Evolutionary conservation across 2,113 vertebrate species (phyloP).

Genomic region (Leucoraja erinaceus): DNA sequence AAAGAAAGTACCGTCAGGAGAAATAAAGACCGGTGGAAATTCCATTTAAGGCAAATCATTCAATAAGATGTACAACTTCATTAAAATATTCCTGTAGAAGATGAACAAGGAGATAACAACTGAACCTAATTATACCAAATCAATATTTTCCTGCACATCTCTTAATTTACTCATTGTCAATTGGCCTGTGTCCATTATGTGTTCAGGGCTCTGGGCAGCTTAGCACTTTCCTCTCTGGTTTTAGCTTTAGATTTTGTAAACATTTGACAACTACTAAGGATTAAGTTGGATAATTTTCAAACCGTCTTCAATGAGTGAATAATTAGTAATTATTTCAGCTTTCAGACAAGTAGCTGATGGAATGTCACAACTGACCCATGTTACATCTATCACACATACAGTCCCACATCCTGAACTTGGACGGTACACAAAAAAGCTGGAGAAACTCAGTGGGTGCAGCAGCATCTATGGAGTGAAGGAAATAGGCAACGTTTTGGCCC

Average conservation of each 20-base stretch:
- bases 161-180: constrained; percentile 23
- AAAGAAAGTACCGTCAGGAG: not conserved
- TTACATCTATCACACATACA: not conserved
- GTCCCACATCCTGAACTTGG: not conserved
- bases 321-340: not conserved
- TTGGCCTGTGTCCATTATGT: constrained; percentile 7
- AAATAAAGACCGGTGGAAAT: not conserved
- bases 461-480: too few relatives aligned
- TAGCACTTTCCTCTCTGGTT: not conserved
- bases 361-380: not conserved
- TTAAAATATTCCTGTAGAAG: constrained; percentile 21
- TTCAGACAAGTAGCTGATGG: not conserved
- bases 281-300: not conserved
- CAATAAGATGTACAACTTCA: not conserved
- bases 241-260: not conserved
- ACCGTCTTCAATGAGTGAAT: not conserved
- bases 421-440: too few relatives aligned
- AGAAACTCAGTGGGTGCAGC: too few relatives aligned
- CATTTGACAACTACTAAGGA: not conserved
- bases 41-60: not conserved
- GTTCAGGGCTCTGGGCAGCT: not conserved
- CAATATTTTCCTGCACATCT: constrained; percentile 22
- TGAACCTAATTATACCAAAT: constrained; percentile 23
- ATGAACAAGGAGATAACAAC: constrained; percentile 21
- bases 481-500: too few relatives aligned